Percentiles rank a stretch among this genome's conserved stretches.
phyloP scores from a whole-genome alignment of 37 sponge, comb jelly and placozoan genomes.

The Halichondria panicea region DNA sequence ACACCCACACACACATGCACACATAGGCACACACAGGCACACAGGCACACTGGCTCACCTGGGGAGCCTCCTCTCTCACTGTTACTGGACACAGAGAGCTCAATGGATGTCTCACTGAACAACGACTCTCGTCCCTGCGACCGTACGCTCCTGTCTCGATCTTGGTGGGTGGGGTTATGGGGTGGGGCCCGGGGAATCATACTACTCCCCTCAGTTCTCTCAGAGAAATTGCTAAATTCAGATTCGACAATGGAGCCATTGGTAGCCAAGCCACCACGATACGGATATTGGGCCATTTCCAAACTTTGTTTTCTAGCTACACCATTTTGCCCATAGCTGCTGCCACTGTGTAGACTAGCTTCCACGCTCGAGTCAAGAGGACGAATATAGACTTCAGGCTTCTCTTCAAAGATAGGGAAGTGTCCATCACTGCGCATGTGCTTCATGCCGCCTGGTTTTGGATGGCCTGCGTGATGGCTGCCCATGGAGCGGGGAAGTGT shows the following conservation, averaged over 20 bases:
- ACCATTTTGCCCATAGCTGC: not conserved
- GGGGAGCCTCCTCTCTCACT: slow-evolving; percentile 19
- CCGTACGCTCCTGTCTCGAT: not conserved
- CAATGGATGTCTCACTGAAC: slow-evolving; percentile 55
- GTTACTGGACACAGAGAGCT: slow-evolving; percentile 20
- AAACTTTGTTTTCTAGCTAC: not conserved
- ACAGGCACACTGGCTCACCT: not conserved
- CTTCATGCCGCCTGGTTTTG: not conserved
- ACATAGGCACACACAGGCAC: no score
- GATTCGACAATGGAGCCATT: not conserved
- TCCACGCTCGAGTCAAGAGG: slow-evolving; percentile 39
- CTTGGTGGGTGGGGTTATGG: slow-evolving; percentile 9
- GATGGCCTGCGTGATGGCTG: not conserved
- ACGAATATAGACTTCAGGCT: not conserved
- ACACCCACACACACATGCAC: no score
- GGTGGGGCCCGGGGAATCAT: slow-evolving; percentile 10
- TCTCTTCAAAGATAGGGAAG: not conserved
- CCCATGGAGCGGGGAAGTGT: not conserved
- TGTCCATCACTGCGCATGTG: slow-evolving; percentile 16
- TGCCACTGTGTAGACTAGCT: slow-evolving; percentile 2
- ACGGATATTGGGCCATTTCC: not conserved
- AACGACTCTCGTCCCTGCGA: slow-evolving; percentile 24
- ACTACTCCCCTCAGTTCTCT: slow-evolving; percentile 6
- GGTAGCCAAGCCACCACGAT: not conserved
- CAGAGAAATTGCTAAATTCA: slow-evolving; percentile 23